Evolutionary conservation across 2,888 invertebrate genomes (phyloP).

Genomic region (Flexamia atlantica): DNA sequence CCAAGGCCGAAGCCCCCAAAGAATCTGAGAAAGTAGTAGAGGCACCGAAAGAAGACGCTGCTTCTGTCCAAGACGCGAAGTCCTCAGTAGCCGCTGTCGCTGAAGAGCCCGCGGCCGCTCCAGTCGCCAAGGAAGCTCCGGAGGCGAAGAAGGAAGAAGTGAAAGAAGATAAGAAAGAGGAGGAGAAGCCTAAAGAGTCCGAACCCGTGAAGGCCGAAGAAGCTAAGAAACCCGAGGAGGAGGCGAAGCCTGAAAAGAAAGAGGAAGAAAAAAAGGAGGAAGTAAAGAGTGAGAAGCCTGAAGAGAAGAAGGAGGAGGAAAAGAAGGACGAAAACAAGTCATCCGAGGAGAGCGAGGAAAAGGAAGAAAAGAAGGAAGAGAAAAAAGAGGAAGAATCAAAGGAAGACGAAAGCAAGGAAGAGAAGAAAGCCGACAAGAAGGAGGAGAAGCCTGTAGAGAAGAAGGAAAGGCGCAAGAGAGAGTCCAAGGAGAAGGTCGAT

Average conservation of each 20-base stretch:
- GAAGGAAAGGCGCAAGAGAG: slow-evolving; percentile 61
- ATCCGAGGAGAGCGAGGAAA: slow-evolving; percentile 46
- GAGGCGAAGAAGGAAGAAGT: slow-evolving; percentile 52
- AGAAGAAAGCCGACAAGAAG: slow-evolving; percentile 64
- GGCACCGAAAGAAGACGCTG: slow-evolving; percentile 63
- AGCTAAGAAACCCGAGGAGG: slow-evolving; percentile 69
- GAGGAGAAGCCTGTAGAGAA: slow-evolving; percentile 63
- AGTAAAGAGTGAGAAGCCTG: slow-evolving; percentile 61
- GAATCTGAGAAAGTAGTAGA: slow-evolving; percentile 68
- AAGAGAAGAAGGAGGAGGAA: slow-evolving; percentile 66
- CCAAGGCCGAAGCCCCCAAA: slow-evolving; percentile 66
- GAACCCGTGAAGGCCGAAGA: slow-evolving; percentile 72
- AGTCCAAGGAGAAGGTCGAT: slow-evolving; percentile 66
- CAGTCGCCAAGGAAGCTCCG: slow-evolving; percentile 20
- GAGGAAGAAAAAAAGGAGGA: slow-evolving; percentile 49
- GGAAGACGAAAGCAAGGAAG: slow-evolving; percentile 66
- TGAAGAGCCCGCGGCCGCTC: slow-evolving; percentile 33
- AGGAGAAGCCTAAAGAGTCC: slow-evolving; percentile 73
- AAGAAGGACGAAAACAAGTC: slow-evolving; percentile 61
- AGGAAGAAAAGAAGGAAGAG: slow-evolving; percentile 70
- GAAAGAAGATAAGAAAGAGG: slow-evolving; percentile 66
- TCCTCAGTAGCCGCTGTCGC: slow-evolving; percentile 12
- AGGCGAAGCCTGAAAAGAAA: slow-evolving; percentile 59
- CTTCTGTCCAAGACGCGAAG: slow-evolving; percentile 29
- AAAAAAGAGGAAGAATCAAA: slow-evolving; percentile 66